Base-by-base conservation (phyloP, 1,140 invertebrate species). In the Protaetia brevitarsis region DNA sequence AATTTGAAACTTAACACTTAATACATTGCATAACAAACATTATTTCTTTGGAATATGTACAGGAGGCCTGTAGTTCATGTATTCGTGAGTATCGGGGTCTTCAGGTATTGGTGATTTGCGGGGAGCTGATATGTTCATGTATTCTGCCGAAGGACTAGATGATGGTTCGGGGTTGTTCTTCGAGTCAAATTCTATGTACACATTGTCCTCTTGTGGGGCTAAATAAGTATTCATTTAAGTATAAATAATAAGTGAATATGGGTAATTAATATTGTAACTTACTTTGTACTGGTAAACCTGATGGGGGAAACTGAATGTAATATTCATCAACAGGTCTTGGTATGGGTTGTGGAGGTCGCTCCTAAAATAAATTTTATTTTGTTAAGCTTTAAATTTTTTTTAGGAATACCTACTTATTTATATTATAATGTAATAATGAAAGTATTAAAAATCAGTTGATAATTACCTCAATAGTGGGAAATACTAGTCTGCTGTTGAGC, bases 221-320 rank as follows among this genome's bases (percentile, higher is more conserved):
- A 62, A 11, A 36, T 36, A 6, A 30, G 1, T n/a, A 29, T 29
- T 29, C 5, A 30, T 13, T 13, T 11, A 3, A 13, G 13, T 59
- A 1, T 27, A 56, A 56, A 7, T 34, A 34, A 34, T 7, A 34
- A 7, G 7, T 7, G 31, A 19, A 56, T 56, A 27, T 56, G 6
- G 3, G 3, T 30, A 1, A 29, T 8, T 7, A 59, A 29, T n/a
- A 13, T 10, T 16, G n/a, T 34, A n/a, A 59, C 75, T 77, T 72
- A 84, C 82, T 74, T 68, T 79, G 73, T 56, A 82, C 69, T 4
- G 82, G 79, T 64, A 81, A 69, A 64, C 82, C 82, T 3, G 81
- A 82, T 2, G 81, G 79, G 30, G 82, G 82, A 70, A 82, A 84
- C 0, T 81, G 76, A 58, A 84, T 83, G 66, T 82, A 84, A 71